Evolutionary conservation across 2,797 vertebrate species (phyloP).

Genomic region (Darevskia nairensis): DNA sequence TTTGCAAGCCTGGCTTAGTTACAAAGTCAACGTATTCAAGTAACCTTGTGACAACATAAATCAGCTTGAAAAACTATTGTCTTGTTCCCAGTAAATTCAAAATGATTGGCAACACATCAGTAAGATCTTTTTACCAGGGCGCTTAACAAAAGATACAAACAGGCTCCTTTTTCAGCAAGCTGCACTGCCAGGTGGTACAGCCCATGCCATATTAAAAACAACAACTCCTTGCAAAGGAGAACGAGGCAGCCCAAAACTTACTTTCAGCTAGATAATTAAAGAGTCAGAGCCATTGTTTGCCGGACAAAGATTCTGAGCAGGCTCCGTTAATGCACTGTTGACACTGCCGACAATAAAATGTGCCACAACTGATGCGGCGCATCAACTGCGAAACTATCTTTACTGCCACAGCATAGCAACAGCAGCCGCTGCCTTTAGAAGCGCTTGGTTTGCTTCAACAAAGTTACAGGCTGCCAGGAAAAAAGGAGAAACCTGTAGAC

Average conservation of each 20-base stretch:
- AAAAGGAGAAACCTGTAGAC: background rate
- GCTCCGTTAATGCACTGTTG: conserved; percentile 70
- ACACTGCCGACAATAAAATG: conserved; percentile 63
- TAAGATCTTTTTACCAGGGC: background rate
- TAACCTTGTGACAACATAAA: conserved; percentile 41
- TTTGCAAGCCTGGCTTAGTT: conserved; percentile 14
- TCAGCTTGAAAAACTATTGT: conserved; percentile 31
- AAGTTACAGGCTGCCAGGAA: conserved; percentile 1
- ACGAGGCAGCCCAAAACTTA: conserved; percentile 34
- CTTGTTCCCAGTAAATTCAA: background rate
- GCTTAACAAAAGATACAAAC: background rate
- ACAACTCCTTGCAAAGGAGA: background rate
- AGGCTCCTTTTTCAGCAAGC: background rate
- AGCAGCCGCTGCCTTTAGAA: conserved; percentile 65
- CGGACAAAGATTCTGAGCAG: conserved; percentile 56
- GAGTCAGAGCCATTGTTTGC: conserved; percentile 33
- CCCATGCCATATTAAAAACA: background rate
- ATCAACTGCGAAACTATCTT: conserved; percentile 50
- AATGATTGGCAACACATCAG: background rate
- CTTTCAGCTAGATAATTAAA: conserved; percentile 49
- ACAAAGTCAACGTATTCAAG: conserved; percentile 12
- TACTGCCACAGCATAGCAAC: conserved; percentile 49
- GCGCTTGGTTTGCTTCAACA: conserved; percentile 32
- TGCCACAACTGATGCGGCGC: conserved; percentile 63
- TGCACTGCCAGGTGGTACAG: background rate